Evolutionary conservation across 1,140 invertebrate genomes (phyloP).

Genomic region (Ganaspis sp.): DNA sequence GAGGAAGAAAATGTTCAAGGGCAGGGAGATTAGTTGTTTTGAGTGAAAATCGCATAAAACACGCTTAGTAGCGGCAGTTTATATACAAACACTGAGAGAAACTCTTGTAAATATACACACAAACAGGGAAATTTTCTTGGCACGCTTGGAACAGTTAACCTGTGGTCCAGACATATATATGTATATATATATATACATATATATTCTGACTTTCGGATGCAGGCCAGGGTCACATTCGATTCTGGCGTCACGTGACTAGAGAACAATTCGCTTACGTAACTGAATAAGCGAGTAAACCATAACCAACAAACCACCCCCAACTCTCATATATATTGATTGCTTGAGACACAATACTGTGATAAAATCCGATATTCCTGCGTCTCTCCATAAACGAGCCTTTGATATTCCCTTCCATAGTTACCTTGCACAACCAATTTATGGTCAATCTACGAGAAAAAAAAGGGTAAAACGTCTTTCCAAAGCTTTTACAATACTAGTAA

Average conservation of each 20-base stretch:
- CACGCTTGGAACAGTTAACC: neutral
- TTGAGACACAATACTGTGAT: neutral
- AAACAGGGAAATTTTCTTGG: conserved; percentile 5
- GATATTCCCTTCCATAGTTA: conserved; percentile 12
- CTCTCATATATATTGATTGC: neutral
- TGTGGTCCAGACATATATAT: conserved; percentile 2
- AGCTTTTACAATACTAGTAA: neutral
- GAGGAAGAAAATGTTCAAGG: neutral
- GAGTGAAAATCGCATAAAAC: neutral
- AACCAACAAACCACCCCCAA: neutral
- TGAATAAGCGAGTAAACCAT: neutral
- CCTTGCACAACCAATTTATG: conserved; percentile 4
- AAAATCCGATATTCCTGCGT: neutral
- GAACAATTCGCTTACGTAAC: conserved; percentile 18
- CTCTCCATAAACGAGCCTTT: conserved; percentile 21
- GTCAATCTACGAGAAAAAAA: conserved; percentile 17
- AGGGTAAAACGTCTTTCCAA: neutral
- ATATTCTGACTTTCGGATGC: conserved; percentile 23
- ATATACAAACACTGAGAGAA: neutral
- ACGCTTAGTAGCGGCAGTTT: neutral
- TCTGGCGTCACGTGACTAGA: neutral
- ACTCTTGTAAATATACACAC: neutral
- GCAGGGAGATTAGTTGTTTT: neutral
- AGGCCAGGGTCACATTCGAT: conserved; percentile 13
- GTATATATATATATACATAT: neutral